phyloP scores from a whole-genome alignment of 2,888 invertebrate genomes.

The Siphlonurus alternatus region DNA sequence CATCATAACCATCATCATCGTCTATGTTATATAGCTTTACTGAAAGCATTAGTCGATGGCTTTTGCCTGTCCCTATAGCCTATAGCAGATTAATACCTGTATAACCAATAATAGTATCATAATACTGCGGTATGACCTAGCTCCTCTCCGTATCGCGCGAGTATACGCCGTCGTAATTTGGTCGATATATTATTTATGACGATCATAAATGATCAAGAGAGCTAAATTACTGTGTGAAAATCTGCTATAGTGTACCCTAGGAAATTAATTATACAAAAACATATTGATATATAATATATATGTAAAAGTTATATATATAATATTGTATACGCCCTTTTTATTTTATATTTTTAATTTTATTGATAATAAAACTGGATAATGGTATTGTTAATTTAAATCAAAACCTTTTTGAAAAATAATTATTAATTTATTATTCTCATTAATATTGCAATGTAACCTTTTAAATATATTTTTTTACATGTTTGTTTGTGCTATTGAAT shows the following conservation, averaged over 20 bases:
- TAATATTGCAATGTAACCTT: no score
- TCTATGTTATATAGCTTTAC: neutral
- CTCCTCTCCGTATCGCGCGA: neutral
- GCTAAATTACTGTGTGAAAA: neutral
- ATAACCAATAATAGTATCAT: neutral
- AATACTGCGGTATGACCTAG: neutral
- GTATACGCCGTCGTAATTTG: neutral
- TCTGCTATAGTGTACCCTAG: neutral
- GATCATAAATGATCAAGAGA: neutral
- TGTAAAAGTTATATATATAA: no score
- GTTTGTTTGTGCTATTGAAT: no score
- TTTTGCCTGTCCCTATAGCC: neutral
- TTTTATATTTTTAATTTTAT: no score
- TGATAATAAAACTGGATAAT: no score
- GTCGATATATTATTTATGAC: neutral
- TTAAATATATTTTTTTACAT: no score
- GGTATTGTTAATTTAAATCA: no score
- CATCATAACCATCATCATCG: neutral
- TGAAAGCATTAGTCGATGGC: neutral
- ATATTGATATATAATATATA: no score
- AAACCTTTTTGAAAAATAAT: no score
- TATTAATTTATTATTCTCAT: no score
- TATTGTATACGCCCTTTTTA: no score
- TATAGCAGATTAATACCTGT: neutral
- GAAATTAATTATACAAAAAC: neutral